phyloP scores from a whole-genome alignment of 2,797 vertebrate species.

The Cephalopachus bancanus region DNA sequence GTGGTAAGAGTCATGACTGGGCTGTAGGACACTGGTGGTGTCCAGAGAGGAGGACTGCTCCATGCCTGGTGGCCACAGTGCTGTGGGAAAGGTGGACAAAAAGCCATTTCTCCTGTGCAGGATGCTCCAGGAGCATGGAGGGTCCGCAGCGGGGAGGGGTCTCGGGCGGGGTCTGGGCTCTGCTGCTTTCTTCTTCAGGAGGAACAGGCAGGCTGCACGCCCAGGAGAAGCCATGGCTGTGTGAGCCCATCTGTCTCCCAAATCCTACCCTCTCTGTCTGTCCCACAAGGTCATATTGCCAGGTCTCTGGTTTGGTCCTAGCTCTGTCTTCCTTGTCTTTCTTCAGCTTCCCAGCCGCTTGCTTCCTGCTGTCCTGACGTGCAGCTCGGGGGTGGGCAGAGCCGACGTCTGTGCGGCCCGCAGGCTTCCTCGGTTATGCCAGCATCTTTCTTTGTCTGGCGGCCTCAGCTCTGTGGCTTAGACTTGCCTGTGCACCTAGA shows the following conservation, averaged over 20 bases:
- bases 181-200: not conserved
- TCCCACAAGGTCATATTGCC: not conserved
- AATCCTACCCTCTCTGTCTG: not conserved
- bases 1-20: not conserved
- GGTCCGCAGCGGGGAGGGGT: not conserved
- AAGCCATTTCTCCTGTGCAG: not conserved
- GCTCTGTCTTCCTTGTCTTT: not conserved
- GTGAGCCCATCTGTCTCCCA: fast-evolving
- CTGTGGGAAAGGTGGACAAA: not conserved
- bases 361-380: not conserved
- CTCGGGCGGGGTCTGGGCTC: not conserved
- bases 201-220: not conserved
- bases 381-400: not conserved
- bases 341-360: not conserved
- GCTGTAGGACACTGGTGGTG: not conserved
- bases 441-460: not conserved
- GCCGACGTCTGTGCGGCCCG: not conserved
- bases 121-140: not conserved
- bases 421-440: not conserved
- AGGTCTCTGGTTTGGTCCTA: not conserved
- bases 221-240: fast-evolving
- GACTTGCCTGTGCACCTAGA: not conserved
- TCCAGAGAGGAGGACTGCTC: not conserved
- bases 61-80: not conserved
- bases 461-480: not conserved